These are phyloP conservation scores for Leptodactylus fuscus DNA, from an alignment of 2,113 vertebrate species.

Conservation along the genomic window DNA sequence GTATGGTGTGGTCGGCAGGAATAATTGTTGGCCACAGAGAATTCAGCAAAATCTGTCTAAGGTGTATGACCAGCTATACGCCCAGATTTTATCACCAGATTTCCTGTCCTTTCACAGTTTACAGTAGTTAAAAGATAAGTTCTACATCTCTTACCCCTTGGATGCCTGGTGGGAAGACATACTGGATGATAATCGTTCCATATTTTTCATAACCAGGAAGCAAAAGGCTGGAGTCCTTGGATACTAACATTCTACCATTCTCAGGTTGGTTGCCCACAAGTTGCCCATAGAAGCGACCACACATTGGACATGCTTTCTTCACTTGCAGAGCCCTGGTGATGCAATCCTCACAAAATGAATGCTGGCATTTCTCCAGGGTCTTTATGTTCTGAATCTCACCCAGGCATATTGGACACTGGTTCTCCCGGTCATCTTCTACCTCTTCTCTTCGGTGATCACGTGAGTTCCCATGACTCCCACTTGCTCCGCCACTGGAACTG, in stretches of 20 bases:
- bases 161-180: slow-evolving; percentile 91
- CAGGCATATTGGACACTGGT: slow-evolving; percentile 91
- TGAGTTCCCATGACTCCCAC: slow-evolving; percentile 74
- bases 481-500: slow-evolving; percentile 75
- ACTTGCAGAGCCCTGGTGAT: slow-evolving; percentile 91
- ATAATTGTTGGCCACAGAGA: too few species aligned
- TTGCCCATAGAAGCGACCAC: slow-evolving; percentile 91
- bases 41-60: too few species aligned
- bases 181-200: slow-evolving; percentile 94
- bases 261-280: slow-evolving; percentile 93
- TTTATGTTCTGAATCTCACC: slow-evolving; percentile 90
- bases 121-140: not conserved
- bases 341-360: slow-evolving; percentile 90
- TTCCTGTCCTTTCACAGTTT: not conserved
- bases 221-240: slow-evolving; percentile 84
- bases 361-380: slow-evolving; percentile 88
- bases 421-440: slow-evolving; percentile 80
- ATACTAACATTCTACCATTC: slow-evolving; percentile 91
- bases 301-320: slow-evolving; percentile 92
- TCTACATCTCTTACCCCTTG: slow-evolving; percentile 82
- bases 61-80: not conserved
- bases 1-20: too few species aligned
- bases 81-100: not conserved
- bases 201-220: slow-evolving; percentile 91
- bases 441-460: slow-evolving; percentile 71